Evolutionary conservation across 2,113 vertebrate genomes (phyloP).

Genomic region (Zosterops borbonicus): DNA sequence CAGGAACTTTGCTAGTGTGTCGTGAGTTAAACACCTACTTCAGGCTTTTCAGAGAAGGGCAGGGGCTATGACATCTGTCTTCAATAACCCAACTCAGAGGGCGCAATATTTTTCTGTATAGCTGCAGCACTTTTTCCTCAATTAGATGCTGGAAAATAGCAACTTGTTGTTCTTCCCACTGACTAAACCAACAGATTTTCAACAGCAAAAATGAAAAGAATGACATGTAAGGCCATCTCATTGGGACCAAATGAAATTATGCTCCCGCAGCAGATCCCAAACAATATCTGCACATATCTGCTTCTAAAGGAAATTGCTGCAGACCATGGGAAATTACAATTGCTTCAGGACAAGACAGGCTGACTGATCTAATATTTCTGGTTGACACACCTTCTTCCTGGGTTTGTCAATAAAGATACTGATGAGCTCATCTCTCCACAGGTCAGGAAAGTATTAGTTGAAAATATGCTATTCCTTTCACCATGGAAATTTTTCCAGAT

Average conservation of each 20-base stretch:
- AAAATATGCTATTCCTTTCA: slow-evolving; percentile 28
- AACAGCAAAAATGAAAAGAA: slow-evolving; percentile 25
- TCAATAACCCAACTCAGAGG: background rate
- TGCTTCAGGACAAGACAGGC: slow-evolving; percentile 55
- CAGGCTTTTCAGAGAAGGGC: background rate
- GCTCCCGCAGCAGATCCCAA: slow-evolving; percentile 27
- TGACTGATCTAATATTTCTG: slow-evolving; percentile 63
- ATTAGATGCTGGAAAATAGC: background rate
- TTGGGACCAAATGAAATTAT: slow-evolving; percentile 30
- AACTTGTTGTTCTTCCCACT: background rate
- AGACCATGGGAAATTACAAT: slow-evolving; percentile 65
- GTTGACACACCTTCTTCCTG: slow-evolving; percentile 55
- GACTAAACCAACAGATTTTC: background rate
- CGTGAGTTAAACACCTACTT: background rate
- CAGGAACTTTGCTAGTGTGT: background rate
- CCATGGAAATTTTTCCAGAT: slow-evolving; percentile 14
- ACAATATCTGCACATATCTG: slow-evolving; percentile 20
- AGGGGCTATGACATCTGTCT: background rate
- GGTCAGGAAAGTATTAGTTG: slow-evolving; percentile 8
- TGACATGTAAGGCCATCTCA: slow-evolving; percentile 22
- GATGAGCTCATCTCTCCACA: slow-evolving; percentile 52
- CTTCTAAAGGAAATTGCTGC: slow-evolving; percentile 58
- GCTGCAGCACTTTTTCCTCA: background rate
- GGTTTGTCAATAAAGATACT: slow-evolving; percentile 49
- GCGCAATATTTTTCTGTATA: background rate